These are phyloP conservation scores for Metellina segmentata DNA, from an alignment of 2,888 invertebrate species.

Conservation along the genomic window DNA sequence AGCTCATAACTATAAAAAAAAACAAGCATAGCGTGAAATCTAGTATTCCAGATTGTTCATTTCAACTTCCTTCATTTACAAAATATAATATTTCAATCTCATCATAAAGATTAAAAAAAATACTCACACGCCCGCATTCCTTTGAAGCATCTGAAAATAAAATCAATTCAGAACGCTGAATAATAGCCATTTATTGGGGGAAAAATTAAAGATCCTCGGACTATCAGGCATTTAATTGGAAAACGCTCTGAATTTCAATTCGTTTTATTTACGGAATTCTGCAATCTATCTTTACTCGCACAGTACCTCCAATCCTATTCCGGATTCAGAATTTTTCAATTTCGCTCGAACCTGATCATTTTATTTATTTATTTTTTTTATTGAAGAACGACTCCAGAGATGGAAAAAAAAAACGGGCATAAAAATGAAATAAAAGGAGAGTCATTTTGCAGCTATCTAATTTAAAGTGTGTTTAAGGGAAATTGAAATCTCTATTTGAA, in stretches of 20 bases:
- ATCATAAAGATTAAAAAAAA: too few species aligned
- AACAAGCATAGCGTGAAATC: neutral
- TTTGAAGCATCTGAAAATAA: too few species aligned
- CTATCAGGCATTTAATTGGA: constrained; percentile 6
- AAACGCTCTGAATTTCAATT: constrained; percentile 8
- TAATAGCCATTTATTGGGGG: neutral
- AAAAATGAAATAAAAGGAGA: constrained; percentile 2
- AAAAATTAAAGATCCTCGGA: neutral
- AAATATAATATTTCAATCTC: too few species aligned
- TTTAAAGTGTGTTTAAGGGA: constrained; percentile 33
- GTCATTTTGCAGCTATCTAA: constrained; percentile 30
- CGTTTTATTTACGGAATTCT: neutral
- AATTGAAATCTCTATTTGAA: constrained; percentile 34
- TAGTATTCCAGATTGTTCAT: too few species aligned
- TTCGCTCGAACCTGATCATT: constrained; percentile 3
- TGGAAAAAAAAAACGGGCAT: neutral
- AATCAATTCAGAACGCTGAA: neutral
- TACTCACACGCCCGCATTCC: too few species aligned
- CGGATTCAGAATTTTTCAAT: constrained; percentile 1
- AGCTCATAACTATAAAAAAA: neutral
- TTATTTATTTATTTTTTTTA: constrained; percentile 14
- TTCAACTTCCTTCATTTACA: too few species aligned
- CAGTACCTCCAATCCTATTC: neutral
- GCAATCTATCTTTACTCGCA: constrained; percentile 6
- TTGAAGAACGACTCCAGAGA: neutral